A percentile compares a stretch with the other conserved stretches of the same genome.
phyloP scores from a whole-genome alignment of 2,888 invertebrate species.

The Mesopsocus fuscifrons region DNA sequence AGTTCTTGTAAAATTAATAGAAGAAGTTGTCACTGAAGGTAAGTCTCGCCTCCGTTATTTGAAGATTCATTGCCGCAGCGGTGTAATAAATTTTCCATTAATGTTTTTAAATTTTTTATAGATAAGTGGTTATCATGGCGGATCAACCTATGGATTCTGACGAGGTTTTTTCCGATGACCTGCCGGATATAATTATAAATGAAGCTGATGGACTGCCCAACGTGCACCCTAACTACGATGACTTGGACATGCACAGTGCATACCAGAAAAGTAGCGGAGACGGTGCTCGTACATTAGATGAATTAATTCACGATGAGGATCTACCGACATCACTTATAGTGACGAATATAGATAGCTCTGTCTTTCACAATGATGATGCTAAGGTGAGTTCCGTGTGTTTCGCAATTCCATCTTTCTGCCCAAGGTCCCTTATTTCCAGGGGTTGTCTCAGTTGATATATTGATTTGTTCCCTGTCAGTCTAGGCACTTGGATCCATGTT shows the following conservation, averaged over 20 bases:
- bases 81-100: too few relatives aligned
- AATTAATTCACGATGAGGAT: slow-evolving; percentile 49
- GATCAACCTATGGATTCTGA: slow-evolving; percentile 16
- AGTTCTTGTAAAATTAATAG: too few relatives aligned
- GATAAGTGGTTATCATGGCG: too few relatives aligned
- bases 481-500: too few relatives aligned
- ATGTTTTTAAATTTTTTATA: too few relatives aligned
- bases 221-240: slow-evolving; percentile 58
- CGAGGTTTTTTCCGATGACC: slow-evolving; percentile 28
- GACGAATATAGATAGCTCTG: slow-evolving; percentile 64
- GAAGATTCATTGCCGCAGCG: too few relatives aligned
- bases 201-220: slow-evolving; percentile 70
- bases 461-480: too few relatives aligned
- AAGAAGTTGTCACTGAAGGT: too few relatives aligned
- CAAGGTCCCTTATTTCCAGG: background rate
- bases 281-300: slow-evolving; percentile 31
- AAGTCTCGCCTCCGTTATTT: too few relatives aligned
- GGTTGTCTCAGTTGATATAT: too few relatives aligned
- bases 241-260: slow-evolving; percentile 37
- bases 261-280: slow-evolving; percentile 20
- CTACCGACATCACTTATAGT: slow-evolving; percentile 78
- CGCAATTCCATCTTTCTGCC: slow-evolving; percentile 13
- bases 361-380: slow-evolving; percentile 36
- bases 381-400: slow-evolving; percentile 23
- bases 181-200: slow-evolving; percentile 60